Evolutionary conservation across 2,888 invertebrate species (phyloP), one percentile per base, ranked within the genome.

Genomic region (Xestia rhomboidea): DNA sequence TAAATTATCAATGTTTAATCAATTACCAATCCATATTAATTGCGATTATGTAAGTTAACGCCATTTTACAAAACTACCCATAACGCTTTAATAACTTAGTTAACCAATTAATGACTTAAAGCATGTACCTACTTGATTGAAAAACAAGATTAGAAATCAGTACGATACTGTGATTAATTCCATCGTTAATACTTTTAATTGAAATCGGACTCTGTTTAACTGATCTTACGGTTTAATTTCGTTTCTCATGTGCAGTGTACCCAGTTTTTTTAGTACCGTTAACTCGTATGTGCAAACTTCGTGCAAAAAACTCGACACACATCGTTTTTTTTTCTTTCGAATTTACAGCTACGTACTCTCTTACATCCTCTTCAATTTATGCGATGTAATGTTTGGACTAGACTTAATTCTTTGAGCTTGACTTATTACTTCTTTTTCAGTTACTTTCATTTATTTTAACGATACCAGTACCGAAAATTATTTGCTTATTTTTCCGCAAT

Each of bases 291-390:
- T 90, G 92, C 90, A 91, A 89, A 89, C 87, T 85, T 86, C 83
- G 88, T 89, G 90, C 91, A 92, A 94, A 94, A 93, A 93, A 90
- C 77, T 86, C 80, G 73, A 86, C 86, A 87, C 87, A 89, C 79
- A 87, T 88, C 27, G 75, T 89, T 92, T 93, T 93, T 90, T 88
- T 79, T 54, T 79, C 83, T 75, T 77, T 80, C 30, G 8, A 88
- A 90, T 93, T 92, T 93, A 94, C 94, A 93, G 94, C 91, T 94
- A 93, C 75, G 77, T 81, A 70, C 84, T 79, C 71, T 78, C 71
- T 77, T 83, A 79, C 74, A 87, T 85, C 86, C 82, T 89, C 86
- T 84, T 85, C 71, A 86, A 81, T 85, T 89, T 75, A 82, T 78
- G 78, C 83, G 49, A 76, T 81, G 82, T 87, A 87, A 85, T 88